phyloP scores from a whole-genome alignment of 2,888 invertebrate genomes.

The Andrena bicolor region DNA sequence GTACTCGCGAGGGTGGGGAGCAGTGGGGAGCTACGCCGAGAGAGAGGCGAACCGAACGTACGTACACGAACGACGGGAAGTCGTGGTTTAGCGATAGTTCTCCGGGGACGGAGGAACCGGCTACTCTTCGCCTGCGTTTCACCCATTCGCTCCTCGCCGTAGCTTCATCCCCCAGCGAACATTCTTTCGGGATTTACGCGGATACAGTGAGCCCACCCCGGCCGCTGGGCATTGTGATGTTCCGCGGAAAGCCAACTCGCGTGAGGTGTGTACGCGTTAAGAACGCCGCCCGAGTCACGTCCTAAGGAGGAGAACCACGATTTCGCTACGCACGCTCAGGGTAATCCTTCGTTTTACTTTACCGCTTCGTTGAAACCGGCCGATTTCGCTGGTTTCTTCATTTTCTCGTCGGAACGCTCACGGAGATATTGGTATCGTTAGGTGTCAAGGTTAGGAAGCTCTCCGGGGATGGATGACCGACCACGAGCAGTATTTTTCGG shows the following conservation, averaged over 20 bases:
- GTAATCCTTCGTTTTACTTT: conserved; percentile 30
- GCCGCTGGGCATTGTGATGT: conserved; percentile 26
- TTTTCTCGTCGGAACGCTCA: not conserved
- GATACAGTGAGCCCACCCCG: not conserved
- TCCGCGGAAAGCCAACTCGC: conserved; percentile 4
- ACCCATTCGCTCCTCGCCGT: not conserved
- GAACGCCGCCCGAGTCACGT: conserved; percentile 37
- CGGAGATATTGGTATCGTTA: not conserved
- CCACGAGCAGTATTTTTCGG: too few relatives aligned
- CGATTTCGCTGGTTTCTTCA: too few relatives aligned
- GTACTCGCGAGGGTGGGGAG: conserved; percentile 67
- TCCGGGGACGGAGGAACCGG: conserved; percentile 68
- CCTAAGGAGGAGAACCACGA: conserved; percentile 6
- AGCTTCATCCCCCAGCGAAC: not conserved
- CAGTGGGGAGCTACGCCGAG: conserved; percentile 30
- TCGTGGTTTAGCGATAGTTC: conserved; percentile 72
- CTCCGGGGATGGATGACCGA: not conserved
- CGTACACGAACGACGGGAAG: conserved; percentile 61
- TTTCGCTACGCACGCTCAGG: conserved; percentile 25
- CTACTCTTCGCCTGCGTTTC: conserved; percentile 37
- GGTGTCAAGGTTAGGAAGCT: not conserved
- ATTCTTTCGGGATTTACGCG: not conserved
- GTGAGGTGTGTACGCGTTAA: conserved; percentile 29
- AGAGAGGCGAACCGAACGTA: conserved; percentile 52
- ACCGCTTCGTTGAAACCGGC: not conserved